phyloP scores from a whole-genome alignment of 2,888 invertebrate genomes.

The Baccha elongata region DNA sequence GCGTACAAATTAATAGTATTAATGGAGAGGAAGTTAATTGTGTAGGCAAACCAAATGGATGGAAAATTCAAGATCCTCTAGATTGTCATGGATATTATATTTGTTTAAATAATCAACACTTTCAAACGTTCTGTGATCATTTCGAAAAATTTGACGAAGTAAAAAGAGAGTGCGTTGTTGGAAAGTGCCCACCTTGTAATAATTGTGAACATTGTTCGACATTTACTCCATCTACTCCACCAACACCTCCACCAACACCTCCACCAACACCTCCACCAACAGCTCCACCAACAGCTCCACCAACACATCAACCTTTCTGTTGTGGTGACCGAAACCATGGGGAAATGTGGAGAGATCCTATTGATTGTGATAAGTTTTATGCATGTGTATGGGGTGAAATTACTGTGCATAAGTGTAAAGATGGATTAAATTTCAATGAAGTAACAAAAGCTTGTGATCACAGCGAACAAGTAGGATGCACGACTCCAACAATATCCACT shows the following conservation, averaged over 20 bases:
- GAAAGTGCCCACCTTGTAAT: constrained; percentile 73
- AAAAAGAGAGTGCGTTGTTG: constrained; percentile 50
- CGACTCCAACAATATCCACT: background rate
- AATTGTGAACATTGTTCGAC: constrained; percentile 20
- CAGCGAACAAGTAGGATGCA: background rate
- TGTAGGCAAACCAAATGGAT: constrained; percentile 42
- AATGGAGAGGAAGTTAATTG: constrained; percentile 19
- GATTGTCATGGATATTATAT: constrained; percentile 73
- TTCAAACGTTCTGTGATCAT: constrained; percentile 57
- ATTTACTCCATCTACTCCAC: background rate
- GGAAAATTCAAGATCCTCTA: constrained; percentile 60
- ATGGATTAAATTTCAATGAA: background rate
- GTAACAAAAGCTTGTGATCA: background rate
- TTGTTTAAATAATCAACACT: constrained; percentile 15
- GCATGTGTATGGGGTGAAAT: background rate
- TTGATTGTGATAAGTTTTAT: constrained; percentile 8
- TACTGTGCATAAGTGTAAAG: background rate
- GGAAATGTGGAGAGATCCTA: constrained; percentile 9
- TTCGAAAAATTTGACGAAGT: constrained; percentile 46
- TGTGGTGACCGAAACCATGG: background rate
- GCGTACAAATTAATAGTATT: background rate
- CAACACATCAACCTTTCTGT: background rate
- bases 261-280: background rate
- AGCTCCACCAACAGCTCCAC: background rate
- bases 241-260: background rate